Conservation (phyloP, 2,797 vertebrate genomes). For the Rachycentron canadum region DNA sequence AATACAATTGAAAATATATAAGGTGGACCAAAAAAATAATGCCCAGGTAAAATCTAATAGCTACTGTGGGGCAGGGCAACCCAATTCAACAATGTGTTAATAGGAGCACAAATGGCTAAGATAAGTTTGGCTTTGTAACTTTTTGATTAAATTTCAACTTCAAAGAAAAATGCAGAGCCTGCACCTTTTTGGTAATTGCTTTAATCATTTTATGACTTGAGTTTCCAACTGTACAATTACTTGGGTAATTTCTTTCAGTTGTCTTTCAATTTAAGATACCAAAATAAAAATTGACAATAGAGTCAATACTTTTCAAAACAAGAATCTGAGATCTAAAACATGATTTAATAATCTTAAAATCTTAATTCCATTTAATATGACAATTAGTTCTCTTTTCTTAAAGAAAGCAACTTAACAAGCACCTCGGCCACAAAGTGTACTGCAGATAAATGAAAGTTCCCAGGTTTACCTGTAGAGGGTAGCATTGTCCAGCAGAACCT, state of each 20-base stretch:
- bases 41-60: not conserved
- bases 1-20: no score
- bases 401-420: not conserved
- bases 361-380: not conserved
- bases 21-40: not conserved
- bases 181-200: not conserved
- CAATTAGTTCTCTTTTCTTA: not conserved
- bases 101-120: not conserved
- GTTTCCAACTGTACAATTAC: not conserved
- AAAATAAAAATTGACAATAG: not conserved
- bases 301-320: not conserved
- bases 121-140: not conserved
- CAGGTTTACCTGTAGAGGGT: slow-evolving; percentile 92
- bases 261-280: not conserved
- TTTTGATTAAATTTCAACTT: not conserved
- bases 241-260: not conserved
- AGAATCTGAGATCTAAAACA: not conserved
- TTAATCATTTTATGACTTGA: not conserved
- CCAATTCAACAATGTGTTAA: not conserved
- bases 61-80: not conserved
- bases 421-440: not conserved
- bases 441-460: not conserved
- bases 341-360: no score
- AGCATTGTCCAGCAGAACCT: slow-evolving; percentile 91
- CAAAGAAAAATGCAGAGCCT: not conserved